These are phyloP conservation scores for Marcusenius ussheri DNA, from an alignment of 2,113 vertebrate genomes.

Conservation along the genomic window DNA sequence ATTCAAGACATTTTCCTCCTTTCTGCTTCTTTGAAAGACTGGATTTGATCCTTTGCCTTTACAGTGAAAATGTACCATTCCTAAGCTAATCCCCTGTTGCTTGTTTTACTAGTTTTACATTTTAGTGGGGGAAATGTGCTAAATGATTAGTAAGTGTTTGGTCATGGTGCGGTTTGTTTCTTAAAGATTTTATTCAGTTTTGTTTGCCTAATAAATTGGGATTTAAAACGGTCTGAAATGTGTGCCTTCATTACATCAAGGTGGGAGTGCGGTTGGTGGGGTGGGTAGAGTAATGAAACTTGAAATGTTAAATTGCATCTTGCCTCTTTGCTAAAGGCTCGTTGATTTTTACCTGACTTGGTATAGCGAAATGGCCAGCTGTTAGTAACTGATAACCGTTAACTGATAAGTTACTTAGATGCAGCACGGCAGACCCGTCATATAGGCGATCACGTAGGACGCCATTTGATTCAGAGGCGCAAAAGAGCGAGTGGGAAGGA, in stretches of 20 bases:
- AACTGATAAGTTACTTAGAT: not conserved
- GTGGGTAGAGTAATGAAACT: not conserved
- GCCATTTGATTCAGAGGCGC: not conserved
- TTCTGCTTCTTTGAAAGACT: slow-evolving; percentile 35
- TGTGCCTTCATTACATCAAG: not conserved
- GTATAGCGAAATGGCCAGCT: not conserved
- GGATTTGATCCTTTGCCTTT: slow-evolving; percentile 42
- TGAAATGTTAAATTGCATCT: not conserved
- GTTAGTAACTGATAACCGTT: not conserved
- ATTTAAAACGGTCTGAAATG: slow-evolving; percentile 23
- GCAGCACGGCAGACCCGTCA: not conserved
- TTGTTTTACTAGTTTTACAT: slow-evolving; percentile 71
- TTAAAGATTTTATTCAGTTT: slow-evolving; percentile 68
- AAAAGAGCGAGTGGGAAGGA: not conserved
- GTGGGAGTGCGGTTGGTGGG: no score
- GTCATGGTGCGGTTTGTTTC: slow-evolving; percentile 59
- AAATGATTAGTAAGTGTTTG: slow-evolving; percentile 45
- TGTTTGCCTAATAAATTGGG: slow-evolving; percentile 64
- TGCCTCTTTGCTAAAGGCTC: not conserved
- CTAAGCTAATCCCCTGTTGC: slow-evolving; percentile 37
- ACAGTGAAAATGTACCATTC: slow-evolving; percentile 40
- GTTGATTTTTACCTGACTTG: not conserved
- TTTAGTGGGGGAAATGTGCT: slow-evolving; percentile 55
- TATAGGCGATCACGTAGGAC: not conserved
- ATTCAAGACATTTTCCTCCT: slow-evolving; percentile 27